Evolutionary conservation across 2,888 invertebrate species (phyloP).

Genomic region (Agelastica alni): DNA sequence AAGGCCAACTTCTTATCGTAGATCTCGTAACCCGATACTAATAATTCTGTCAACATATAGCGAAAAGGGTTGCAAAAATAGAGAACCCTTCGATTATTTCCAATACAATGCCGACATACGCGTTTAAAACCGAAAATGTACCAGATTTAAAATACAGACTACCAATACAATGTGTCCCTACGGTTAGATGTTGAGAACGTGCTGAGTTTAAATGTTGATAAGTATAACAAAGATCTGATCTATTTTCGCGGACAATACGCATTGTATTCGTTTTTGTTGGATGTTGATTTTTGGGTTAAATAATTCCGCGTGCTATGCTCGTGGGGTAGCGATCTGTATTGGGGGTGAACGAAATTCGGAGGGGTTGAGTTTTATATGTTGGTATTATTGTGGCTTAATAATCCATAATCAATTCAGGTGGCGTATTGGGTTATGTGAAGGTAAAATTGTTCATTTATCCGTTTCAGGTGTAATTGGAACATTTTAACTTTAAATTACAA

Average conservation of each 20-base stretch:
- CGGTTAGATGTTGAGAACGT: neutral
- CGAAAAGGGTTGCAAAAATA: constrained; percentile 35
- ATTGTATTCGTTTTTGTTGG: constrained; percentile 45
- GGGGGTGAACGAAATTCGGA: constrained; percentile 24
- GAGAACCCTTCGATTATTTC: constrained; percentile 34
- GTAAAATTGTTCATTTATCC: neutral
- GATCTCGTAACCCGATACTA: constrained; percentile 46
- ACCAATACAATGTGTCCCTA: neutral
- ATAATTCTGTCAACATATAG: constrained; percentile 50
- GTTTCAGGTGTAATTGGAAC: too few relatives aligned
- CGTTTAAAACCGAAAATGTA: constrained; percentile 5
- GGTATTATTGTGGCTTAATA: constrained; percentile 18
- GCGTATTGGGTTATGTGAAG: neutral
- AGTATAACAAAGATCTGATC: constrained; percentile 35
- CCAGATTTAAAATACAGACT: constrained; percentile 19
- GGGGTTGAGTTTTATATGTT: constrained; percentile 12
- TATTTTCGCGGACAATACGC: constrained; percentile 45
- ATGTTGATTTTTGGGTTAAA: constrained; percentile 45
- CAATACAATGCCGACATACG: constrained; percentile 32
- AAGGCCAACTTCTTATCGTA: constrained; percentile 19
- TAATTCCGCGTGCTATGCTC: constrained; percentile 48
- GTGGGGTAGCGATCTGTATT: constrained; percentile 32
- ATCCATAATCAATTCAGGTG: constrained; percentile 19
- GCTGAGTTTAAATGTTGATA: constrained; percentile 21
- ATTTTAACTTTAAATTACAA: too few relatives aligned